These are phyloP conservation scores for Diplazon laetatorius DNA, from an alignment of 2,888 invertebrate genomes.

Conservation along the genomic window DNA sequence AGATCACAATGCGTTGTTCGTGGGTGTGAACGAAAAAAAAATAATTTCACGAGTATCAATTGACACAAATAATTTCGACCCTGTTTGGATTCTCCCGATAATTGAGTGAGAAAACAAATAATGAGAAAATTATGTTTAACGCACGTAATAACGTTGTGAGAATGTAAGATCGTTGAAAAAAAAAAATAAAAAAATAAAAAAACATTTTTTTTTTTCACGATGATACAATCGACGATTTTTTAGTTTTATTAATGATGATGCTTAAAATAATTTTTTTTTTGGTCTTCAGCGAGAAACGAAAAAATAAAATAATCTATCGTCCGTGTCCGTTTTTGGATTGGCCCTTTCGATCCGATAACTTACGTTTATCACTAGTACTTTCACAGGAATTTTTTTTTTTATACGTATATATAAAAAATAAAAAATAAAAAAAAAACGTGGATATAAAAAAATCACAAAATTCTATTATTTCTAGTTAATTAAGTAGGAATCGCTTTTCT, in stretches of 20 bases:
- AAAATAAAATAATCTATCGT: conserved; percentile 44
- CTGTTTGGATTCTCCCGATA: neutral
- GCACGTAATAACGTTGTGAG: conserved; percentile 48
- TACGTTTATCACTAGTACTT: conserved; percentile 33
- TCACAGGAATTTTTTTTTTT: too few relatives aligned
- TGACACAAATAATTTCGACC: conserved; percentile 2
- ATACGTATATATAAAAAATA: too few relatives aligned
- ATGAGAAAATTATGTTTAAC: conserved; percentile 75
- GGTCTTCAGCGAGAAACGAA: conserved; percentile 33
- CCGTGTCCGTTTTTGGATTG: conserved; percentile 48
- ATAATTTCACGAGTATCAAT: neutral
- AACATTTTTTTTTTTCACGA: conserved; percentile 13
- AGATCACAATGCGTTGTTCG: too few relatives aligned
- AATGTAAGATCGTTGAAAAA: conserved; percentile 15
- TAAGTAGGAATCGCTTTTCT: conserved; percentile 31
- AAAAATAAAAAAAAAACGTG: neutral
- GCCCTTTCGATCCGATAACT: conserved; percentile 21
- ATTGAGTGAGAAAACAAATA: conserved; percentile 2
- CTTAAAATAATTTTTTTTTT: neutral
- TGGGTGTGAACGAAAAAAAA: neutral
- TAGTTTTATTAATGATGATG: conserved; percentile 10
- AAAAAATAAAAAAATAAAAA: too few relatives aligned
- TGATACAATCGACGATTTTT: conserved; percentile 12
- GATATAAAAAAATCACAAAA: conserved; percentile 19
- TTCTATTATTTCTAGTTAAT: conserved; percentile 20